Base-by-base conservation (phyloP, 30 jellyfish, hydroid and myxozoan species). In the Hydra vulgaris region DNA sequence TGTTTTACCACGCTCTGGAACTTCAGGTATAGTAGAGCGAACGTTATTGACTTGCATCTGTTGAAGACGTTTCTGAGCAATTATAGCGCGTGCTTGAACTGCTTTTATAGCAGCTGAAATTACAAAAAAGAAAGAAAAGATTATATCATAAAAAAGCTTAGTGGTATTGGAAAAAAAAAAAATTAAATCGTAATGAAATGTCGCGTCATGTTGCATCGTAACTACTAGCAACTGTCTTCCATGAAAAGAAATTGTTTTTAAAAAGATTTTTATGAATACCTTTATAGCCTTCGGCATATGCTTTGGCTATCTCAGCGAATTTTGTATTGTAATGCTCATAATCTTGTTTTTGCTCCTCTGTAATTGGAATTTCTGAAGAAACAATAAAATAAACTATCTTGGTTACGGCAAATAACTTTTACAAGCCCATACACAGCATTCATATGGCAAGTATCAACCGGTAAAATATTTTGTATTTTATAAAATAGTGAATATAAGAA, bases 281-380 rank as follows among this genome's bases (percentile, higher is more conserved):
- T 91, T 91, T 91, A 74, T 91, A 91, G 26, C 98, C 98, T 73
- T 91, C 98, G 19, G 98, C 89, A 52, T 91, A 91, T 0, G 98
- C 98, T 73, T 83, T 82, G 18, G 95, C 95, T 21, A 91, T 91
- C 66, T 91, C 98, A 73, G 87, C 88, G 25, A 91, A 89, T 70
- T 91, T 91, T 23, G 85, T 40, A 17, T 74, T 27, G 83, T 73
- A 83, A 3, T 72, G 68, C 21, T 74, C 66, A 53, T 83, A 55
- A 74, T 70, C 76, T 19, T 23, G 87, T 27, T 53, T 74, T 79
- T 83, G 87, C 54, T 83, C 61, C 4, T 69, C 88, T 54, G 90
- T 74, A 23, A 75, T 52, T 76, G 25, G 40, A 17, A 8, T 70
- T 73, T 19, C 87, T 80, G 83, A 66, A 21, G 24, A 52, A 8